phyloP scores from a whole-genome alignment of 2,113 vertebrate species.

The Solenodon paradoxus region DNA sequence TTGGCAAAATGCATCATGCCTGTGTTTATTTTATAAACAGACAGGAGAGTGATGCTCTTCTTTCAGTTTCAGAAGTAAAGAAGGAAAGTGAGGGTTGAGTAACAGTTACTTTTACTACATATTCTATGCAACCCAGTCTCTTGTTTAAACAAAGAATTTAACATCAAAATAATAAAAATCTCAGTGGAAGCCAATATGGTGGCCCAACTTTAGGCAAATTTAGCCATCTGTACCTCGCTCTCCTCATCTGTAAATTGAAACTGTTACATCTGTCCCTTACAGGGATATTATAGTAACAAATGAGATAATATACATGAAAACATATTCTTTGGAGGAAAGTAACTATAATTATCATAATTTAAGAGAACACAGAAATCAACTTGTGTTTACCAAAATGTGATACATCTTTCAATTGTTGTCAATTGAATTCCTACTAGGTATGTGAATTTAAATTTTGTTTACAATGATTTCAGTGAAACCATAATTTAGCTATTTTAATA shows the following conservation, averaged over 20 bases:
- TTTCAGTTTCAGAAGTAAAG: background rate
- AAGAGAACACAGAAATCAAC: slow-evolving; percentile 38
- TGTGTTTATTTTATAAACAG: fast-evolving
- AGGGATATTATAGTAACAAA: slow-evolving; percentile 34
- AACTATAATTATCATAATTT: slow-evolving; percentile 31
- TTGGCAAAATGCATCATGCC: background rate
- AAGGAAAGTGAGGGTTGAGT: background rate
- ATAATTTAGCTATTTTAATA: slow-evolving; percentile 34
- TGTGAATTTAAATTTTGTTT: slow-evolving; percentile 30
- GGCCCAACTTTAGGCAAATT: background rate
- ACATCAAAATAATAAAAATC: background rate
- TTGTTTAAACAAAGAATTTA: background rate
- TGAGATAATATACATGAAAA: background rate
- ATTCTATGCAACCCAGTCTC: background rate
- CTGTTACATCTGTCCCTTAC: slow-evolving; percentile 30
- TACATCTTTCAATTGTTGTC: background rate
- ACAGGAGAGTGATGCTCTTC: background rate
- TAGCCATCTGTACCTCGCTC: background rate
- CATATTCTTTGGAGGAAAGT: slow-evolving; percentile 33
- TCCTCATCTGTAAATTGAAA: slow-evolving; percentile 50
- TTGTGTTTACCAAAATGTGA: slow-evolving; percentile 41
- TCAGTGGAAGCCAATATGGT: background rate
- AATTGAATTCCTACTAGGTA: background rate
- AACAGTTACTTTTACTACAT: background rate
- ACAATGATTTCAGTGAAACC: slow-evolving; percentile 25